phyloP scores from a whole-genome alignment of 1,140 invertebrate genomes.

The Lepidurus couesii region DNA sequence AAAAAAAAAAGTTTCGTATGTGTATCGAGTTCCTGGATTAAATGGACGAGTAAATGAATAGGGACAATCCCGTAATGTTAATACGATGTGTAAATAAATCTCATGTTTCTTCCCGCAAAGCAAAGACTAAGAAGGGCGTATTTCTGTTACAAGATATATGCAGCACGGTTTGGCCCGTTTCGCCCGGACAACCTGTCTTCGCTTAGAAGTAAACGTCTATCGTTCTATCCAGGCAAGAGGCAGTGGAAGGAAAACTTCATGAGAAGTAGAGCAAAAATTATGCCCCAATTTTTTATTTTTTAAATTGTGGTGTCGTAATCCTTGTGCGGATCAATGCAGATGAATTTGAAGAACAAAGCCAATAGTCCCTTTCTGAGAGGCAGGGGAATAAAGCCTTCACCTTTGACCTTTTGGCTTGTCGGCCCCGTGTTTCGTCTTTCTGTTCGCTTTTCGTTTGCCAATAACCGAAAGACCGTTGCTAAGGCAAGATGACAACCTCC shows the following conservation, averaged over 20 bases:
- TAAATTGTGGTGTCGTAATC: too few relatives aligned
- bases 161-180: not conserved
- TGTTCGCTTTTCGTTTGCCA: constrained; percentile 9
- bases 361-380: too few relatives aligned
- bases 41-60: too few relatives aligned
- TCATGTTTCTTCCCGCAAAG: too few relatives aligned
- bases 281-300: too few relatives aligned
- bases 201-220: not conserved
- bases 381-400: not conserved
- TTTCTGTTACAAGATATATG: not conserved
- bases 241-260: not conserved
- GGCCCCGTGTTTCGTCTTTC: not conserved
- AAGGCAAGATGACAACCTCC: not conserved
- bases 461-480: constrained; percentile 6
- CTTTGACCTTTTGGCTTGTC: not conserved
- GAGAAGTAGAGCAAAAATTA: not conserved
- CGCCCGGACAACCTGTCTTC: not conserved
- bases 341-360: too few relatives aligned
- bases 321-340: too few relatives aligned
- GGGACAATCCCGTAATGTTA: too few relatives aligned
- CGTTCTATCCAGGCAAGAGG: not conserved
- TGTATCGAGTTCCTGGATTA: too few relatives aligned
- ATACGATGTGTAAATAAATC: too few relatives aligned
- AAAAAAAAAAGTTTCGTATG: too few relatives aligned
- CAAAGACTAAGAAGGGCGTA: not conserved